A percentile compares a stretch with the other conserved stretches of the same genome.
Evolutionary conservation across 1,140 invertebrate species (phyloP).

Genomic region (Lepidotrigona ventralis): DNA sequence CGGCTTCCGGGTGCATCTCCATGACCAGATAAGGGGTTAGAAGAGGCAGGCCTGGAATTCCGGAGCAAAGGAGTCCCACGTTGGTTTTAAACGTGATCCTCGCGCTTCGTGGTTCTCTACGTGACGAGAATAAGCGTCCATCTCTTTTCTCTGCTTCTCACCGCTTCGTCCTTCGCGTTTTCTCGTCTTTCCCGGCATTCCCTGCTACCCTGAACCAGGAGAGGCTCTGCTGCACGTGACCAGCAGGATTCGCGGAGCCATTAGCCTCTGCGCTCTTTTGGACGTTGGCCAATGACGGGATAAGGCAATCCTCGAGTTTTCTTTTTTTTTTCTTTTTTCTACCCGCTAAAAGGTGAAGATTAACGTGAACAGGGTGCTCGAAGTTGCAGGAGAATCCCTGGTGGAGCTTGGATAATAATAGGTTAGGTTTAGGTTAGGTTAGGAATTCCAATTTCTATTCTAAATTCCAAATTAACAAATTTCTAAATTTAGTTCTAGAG

Average conservation of each 20-base stretch:
- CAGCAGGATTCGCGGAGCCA: neutral
- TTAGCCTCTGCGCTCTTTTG: slow-evolving; percentile 14
- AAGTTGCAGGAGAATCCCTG: neutral
- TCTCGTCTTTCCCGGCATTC: slow-evolving; percentile 47
- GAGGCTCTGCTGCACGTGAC: slow-evolving; percentile 21
- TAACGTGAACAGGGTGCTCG: neutral
- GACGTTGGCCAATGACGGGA: neutral
- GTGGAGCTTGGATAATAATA: neutral
- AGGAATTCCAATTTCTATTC: too few species aligned
- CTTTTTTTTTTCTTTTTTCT: neutral
- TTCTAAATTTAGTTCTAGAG: too few species aligned
- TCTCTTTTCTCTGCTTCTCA: neutral
- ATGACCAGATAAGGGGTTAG: slow-evolving; percentile 57
- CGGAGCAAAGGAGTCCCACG: slow-evolving; percentile 48
- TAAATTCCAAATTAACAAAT: too few species aligned
- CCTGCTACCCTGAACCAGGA: neutral
- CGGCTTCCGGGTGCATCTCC: slow-evolving; percentile 58
- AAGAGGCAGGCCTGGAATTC: slow-evolving; percentile 60
- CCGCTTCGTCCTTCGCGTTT: neutral
- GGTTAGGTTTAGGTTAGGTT: too few species aligned
- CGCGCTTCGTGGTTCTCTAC: slow-evolving; percentile 30
- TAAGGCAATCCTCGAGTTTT: neutral
- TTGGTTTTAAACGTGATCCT: slow-evolving; percentile 48
- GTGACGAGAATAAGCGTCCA: slow-evolving; percentile 48
- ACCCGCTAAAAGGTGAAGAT: too few species aligned